Evolutionary conservation across 2,888 invertebrate species (phyloP), one percentile per base, ranked within the genome.

Genomic region (Neoscelio sp.): DNA sequence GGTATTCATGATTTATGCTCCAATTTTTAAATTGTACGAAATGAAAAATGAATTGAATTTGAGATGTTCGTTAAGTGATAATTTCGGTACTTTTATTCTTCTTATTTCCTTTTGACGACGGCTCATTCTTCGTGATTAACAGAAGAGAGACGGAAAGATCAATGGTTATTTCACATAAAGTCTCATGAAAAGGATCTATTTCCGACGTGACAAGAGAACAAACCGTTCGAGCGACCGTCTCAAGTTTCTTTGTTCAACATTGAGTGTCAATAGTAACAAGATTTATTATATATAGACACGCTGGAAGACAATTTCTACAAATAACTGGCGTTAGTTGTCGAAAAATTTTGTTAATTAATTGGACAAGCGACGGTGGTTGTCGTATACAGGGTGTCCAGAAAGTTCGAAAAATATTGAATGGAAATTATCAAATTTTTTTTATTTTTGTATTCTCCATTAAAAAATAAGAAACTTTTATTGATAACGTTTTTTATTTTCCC

Each of bases 141-240:
- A 33, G 35, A 58, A 70, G 30, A 40, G 68, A 26, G 67, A 74
- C 56, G 68, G 42, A 54, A 73, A 48, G 58, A 60, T 58, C 70
- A 74, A 73, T 62, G 71, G 23, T 60, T 78, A 76, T 81, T 81
- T 78, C 58, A 74, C 67, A 54, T 67, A 15, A 40, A 79, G 70
- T 48, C 33, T 33, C 44, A 75, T 81, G 76, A 82, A 83, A 80
- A 76, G 77, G 60, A 64, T 68, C 64, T 80, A 82, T 78, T 83
- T 80, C 76, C 65, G 77, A 80, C 71, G 64, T 67, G 23, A 40
- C 60, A 15, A 54, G 46, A n/a, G n/a, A n/a, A n/a, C 20, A 12
- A 50, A 46, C 15, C 8, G 40, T 50, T 44, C 28, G 33, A 54
- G 30, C 38, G 28, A 18, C 46, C 68, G 68, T 68, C 50, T 52